Evolutionary conservation across 2,113 vertebrate species (phyloP).

Genomic region (Ailuropoda melanoleuca): DNA sequence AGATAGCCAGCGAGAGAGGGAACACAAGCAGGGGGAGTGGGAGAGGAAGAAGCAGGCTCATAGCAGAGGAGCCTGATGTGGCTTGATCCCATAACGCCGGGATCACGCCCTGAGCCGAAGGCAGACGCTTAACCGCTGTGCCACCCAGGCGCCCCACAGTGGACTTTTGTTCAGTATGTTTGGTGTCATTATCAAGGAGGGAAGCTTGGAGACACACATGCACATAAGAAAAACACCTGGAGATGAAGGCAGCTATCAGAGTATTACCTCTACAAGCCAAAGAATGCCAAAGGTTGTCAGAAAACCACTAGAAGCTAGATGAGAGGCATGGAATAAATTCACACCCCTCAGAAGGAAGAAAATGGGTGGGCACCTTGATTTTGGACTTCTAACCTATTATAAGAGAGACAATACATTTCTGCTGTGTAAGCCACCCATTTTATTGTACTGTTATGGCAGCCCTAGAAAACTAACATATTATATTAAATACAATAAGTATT

Average conservation of each 20-base stretch:
- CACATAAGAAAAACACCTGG: neutral
- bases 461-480: neutral
- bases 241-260: neutral
- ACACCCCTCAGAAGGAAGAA: neutral
- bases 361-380: neutral
- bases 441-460: neutral
- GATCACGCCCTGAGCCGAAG: no score
- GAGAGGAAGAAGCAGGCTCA: no score
- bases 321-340: neutral
- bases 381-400: neutral
- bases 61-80: no score
- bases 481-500: neutral
- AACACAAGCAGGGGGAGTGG: no score
- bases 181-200: neutral
- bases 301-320: neutral
- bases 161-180: neutral
- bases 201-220: neutral
- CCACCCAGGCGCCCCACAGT: no score
- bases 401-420: neutral
- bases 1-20: no score
- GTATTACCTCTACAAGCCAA: neutral
- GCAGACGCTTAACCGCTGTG: no score
- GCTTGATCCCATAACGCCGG: no score
- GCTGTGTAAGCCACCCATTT: neutral
- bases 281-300: neutral